Evolutionary conservation across 2,113 vertebrate species (phyloP).

Genomic region (Colossoma macropomum): DNA sequence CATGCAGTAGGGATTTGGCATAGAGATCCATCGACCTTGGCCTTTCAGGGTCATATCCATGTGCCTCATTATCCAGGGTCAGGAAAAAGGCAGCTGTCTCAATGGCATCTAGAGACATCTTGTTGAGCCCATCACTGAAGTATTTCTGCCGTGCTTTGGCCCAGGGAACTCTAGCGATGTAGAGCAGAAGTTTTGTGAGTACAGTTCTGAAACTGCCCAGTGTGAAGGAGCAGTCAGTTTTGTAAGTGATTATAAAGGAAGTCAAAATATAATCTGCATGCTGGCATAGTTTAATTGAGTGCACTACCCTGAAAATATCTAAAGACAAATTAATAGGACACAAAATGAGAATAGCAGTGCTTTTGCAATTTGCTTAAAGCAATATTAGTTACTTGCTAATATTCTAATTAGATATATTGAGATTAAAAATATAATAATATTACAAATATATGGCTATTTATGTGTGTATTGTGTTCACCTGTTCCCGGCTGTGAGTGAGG

Average conservation of each 20-base stretch:
- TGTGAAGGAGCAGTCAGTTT: not conserved
- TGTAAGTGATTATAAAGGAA: not conserved
- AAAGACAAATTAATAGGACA: not conserved
- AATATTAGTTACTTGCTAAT: not conserved
- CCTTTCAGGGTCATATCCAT: conserved; percentile 69
- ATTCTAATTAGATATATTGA: no score
- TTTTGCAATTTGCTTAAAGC: not conserved
- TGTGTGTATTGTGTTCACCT: conserved; percentile 70
- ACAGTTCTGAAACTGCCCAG: not conserved
- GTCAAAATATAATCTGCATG: no score
- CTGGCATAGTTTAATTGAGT: no score
- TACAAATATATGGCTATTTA: not conserved
- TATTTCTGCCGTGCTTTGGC: conserved; percentile 83
- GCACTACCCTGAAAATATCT: no score
- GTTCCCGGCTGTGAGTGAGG: conserved; percentile 86
- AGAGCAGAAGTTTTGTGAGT: not conserved
- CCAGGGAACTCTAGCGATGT: conserved; percentile 83
- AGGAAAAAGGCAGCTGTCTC: conserved; percentile 91
- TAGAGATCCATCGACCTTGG: conserved; percentile 83
- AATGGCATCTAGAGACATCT: conserved; percentile 80
- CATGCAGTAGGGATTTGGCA: conserved; percentile 91
- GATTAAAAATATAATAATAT: not conserved
- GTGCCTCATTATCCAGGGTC: conserved; percentile 84
- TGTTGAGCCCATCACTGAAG: conserved; percentile 85
- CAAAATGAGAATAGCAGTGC: not conserved